These are phyloP conservation scores for Coenonympha glycerion DNA, from an alignment of 2,888 invertebrate species.

Conservation along the genomic window DNA sequence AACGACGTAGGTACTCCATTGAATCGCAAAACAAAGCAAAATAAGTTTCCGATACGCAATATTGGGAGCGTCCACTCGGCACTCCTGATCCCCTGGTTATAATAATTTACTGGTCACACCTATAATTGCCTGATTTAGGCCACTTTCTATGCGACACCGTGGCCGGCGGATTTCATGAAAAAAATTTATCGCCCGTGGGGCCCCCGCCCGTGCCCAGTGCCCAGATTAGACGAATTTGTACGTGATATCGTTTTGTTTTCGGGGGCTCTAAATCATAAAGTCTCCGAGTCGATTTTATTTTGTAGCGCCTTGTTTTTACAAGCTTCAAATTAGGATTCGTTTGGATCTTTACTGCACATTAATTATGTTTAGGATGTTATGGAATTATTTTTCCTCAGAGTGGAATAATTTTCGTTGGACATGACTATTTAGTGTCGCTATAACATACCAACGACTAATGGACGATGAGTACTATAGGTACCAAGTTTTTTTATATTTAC, in stretches of 20 bases:
- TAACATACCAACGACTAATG: too few species aligned
- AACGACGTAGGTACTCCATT: too few species aligned
- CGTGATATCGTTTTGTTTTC: slow-evolving; percentile 48
- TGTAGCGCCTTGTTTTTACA: too few species aligned
- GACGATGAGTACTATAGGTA: too few species aligned
- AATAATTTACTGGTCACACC: slow-evolving; percentile 67
- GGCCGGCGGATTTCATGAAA: slow-evolving; percentile 65
- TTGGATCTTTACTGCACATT: too few species aligned
- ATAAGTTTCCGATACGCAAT: slow-evolving; percentile 23
- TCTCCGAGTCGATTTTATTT: slow-evolving; percentile 9
- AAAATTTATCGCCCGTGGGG: slow-evolving; percentile 67
- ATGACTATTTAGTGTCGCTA: too few species aligned
- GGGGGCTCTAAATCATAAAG: slow-evolving; percentile 27
- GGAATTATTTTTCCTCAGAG: too few species aligned
- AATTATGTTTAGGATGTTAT: too few species aligned
- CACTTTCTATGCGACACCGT: slow-evolving; percentile 68
- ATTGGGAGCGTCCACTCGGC: slow-evolving; percentile 32
- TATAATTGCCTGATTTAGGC: slow-evolving; percentile 73
- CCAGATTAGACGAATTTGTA: slow-evolving; percentile 71
- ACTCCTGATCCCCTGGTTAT: slow-evolving; percentile 62
- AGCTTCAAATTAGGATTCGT: too few species aligned
- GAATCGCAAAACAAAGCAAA: neutral
- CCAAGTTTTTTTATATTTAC: too few species aligned
- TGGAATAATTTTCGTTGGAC: too few species aligned
- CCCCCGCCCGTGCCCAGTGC: slow-evolving; percentile 48